These are phyloP conservation scores for Brachyrhaphis roseni DNA, from an alignment of 2,797 vertebrate species.

Conservation along the genomic window DNA sequence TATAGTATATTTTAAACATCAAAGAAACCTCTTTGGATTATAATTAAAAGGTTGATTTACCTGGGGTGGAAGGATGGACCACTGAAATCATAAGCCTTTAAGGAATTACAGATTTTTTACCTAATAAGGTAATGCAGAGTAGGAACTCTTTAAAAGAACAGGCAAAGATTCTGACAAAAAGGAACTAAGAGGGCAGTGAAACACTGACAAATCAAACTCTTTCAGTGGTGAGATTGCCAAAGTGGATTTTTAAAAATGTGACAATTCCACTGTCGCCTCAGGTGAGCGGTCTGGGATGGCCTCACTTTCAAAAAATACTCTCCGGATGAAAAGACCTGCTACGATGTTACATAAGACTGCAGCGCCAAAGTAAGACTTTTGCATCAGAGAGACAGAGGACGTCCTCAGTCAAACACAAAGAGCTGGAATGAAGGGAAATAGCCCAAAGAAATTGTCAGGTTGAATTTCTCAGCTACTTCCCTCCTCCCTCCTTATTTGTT, in stretches of 20 bases:
- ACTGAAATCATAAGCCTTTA: not conserved
- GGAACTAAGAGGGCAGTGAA: slow-evolving; percentile 33
- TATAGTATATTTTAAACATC: not conserved
- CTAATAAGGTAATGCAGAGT: not conserved
- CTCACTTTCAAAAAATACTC: slow-evolving; percentile 4
- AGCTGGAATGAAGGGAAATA: slow-evolving; percentile 43
- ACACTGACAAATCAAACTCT: slow-evolving; percentile 15
- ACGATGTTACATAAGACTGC: slow-evolving; percentile 39
- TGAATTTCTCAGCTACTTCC: slow-evolving; percentile 16
- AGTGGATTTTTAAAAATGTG: slow-evolving; percentile 52
- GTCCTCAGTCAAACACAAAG: slow-evolving; percentile 21
- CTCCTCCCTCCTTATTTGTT: not conserved
- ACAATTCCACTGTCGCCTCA: slow-evolving; percentile 61
- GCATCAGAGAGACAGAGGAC: slow-evolving; percentile 16
- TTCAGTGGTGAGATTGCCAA: slow-evolving; percentile 26
- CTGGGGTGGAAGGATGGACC: not conserved
- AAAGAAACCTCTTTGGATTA: not conserved
- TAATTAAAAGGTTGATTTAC: slow-evolving; percentile 10
- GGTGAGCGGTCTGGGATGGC: slow-evolving; percentile 39
- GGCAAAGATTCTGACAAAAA: slow-evolving; percentile 27
- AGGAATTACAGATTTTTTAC: not conserved
- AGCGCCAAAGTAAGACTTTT: slow-evolving; percentile 15
- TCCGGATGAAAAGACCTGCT: slow-evolving; percentile 37
- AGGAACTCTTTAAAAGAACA: not conserved
- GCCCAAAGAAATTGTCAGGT: slow-evolving; percentile 37